Base-by-base conservation (phyloP, 2,797 vertebrate genomes). In the Myotis vivesi region DNA sequence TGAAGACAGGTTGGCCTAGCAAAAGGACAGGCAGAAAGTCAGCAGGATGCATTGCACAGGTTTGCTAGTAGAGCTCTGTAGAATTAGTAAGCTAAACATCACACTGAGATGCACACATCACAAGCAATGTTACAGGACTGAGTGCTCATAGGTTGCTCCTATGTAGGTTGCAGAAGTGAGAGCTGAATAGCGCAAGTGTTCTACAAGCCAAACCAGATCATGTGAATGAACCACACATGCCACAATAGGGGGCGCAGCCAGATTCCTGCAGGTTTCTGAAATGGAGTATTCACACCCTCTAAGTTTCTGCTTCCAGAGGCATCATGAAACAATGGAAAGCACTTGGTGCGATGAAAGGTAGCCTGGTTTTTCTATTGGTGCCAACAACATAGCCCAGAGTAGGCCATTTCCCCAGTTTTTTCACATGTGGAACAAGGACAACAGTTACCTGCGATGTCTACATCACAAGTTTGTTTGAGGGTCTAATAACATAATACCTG, bases 1-100 rank as follows among this genome's bases (percentile, higher is more conserved):
- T 99, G 99, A 99, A 99, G 98, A 99, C 79, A 95, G 99, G 98
- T 96, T 97, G 98, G 94, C 99, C 99, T 99, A 98, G 96, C 89
- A 89, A 97, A 98, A 97, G 15, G 98, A 98, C 91, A 97, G 97
- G 97, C 89, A 98, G 94, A 96, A 97, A 96, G 80, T 98, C 95
- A 98, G 93, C 94, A 90, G 92, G 79, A 91, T 82, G 90, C 72
- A 96, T 79, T 0, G 33, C 6, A 62, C 0, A 46, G 83, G 0
- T 92, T 57, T 89, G 0, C 64, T 22, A 62, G 59, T 55, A 93
- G 17, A 15, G 68, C 1, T 8, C 7, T 25, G 23, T 96, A 94
- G 72, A 4, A 93, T 98, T 98, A 98, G 97, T 97, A 55, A 95
- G 75, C 33, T 86, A 88, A 95, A 94, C 6, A 92, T 69, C 76